phyloP scores from a whole-genome alignment of 2,888 invertebrate species.

The Aporophyla nigra region DNA sequence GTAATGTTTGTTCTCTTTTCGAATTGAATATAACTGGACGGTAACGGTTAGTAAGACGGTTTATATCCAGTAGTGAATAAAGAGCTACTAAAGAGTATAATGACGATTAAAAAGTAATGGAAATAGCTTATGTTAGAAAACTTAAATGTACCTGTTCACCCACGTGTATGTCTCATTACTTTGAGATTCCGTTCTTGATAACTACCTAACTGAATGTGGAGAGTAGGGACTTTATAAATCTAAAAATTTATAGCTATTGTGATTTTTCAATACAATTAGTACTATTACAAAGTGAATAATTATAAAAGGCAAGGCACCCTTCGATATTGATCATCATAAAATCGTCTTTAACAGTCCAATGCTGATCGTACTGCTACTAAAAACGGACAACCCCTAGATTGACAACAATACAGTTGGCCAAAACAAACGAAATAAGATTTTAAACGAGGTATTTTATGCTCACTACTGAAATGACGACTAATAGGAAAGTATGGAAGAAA shows the following conservation, averaged over 20 bases:
- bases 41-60: conserved; percentile 5
- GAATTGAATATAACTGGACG: conserved; percentile 19
- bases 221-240: background rate
- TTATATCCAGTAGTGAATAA: background rate
- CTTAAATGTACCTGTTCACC: background rate
- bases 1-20: conserved; percentile 30
- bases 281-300: background rate
- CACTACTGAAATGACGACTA: no score
- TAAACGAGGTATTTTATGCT: background rate
- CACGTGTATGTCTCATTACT: conserved; percentile 12
- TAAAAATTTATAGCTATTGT: background rate
- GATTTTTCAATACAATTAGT: background rate
- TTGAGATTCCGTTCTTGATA: conserved; percentile 17
- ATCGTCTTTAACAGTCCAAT: background rate
- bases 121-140: background rate
- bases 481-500: no score
- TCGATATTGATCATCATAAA: background rate
- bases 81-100: background rate
- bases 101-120: conserved; percentile 15
- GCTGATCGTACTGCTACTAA: background rate
- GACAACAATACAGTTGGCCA: background rate
- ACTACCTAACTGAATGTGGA: conserved; percentile 7
- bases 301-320: background rate
- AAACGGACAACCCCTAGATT: background rate
- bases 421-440: background rate